phyloP scores from a whole-genome alignment of 2,113 vertebrate species.

The Urocitellus parryii region DNA sequence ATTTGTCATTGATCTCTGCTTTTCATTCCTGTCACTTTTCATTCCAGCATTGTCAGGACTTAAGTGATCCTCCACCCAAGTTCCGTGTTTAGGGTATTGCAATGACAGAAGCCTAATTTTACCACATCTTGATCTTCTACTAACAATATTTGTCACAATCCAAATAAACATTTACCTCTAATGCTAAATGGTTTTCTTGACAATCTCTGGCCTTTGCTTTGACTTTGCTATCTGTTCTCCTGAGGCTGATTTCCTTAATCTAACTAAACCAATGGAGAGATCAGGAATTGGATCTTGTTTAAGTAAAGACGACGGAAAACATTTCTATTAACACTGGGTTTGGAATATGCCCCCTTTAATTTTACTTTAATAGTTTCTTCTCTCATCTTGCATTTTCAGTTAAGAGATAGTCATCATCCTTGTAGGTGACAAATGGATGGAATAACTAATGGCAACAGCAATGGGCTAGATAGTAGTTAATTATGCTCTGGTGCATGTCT shows the following conservation, averaged over 20 bases:
- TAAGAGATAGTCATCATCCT: conserved; percentile 53
- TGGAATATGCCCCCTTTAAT: conserved; percentile 15
- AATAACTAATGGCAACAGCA: conserved; percentile 57
- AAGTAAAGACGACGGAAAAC: conserved; percentile 55
- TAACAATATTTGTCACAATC: conserved; percentile 57
- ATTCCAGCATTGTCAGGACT: conserved; percentile 45
- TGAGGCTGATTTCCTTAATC: conserved; percentile 44
- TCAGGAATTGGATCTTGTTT: background rate
- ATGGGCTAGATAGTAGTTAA: conserved; percentile 48
- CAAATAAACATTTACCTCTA: conserved; percentile 68
- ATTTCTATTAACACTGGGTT: conserved; percentile 1
- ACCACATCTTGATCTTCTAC: conserved; percentile 44
- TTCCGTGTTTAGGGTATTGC: conserved; percentile 45
- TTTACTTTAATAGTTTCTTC: conserved; percentile 30
- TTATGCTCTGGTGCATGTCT: conserved; percentile 37
- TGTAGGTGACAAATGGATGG: conserved; percentile 58
- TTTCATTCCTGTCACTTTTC: conserved; percentile 59
- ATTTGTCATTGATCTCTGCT: conserved; percentile 52
- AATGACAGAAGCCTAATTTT: conserved; percentile 63
- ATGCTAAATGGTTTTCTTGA: conserved; percentile 58
- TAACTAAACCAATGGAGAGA: conserved; percentile 29
- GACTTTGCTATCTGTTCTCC: conserved; percentile 55
- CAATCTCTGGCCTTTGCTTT: conserved; percentile 69
- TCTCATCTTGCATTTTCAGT: conserved; percentile 19
- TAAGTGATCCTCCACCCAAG: conserved; percentile 1